A percentile compares a stretch with the other conserved stretches of the same genome.
Conservation (phyloP, 2,888 invertebrate genomes). For the Acanthococcus lagerstroemiae region DNA sequence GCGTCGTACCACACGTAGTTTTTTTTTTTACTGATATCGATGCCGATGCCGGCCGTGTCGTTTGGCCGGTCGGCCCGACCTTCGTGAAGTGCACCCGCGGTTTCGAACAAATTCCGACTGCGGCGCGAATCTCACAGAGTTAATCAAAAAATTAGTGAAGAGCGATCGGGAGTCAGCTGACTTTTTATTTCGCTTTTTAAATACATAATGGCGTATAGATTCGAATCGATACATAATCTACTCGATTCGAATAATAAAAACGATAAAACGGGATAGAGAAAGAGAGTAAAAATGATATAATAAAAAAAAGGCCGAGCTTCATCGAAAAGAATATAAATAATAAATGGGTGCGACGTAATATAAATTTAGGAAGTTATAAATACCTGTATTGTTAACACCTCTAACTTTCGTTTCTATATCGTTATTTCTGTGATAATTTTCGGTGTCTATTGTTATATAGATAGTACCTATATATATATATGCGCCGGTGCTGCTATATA, state of each 20-base stretch:
- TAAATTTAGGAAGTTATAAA: conserved; percentile 31
- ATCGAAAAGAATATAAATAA: conserved; percentile 18
- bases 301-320: not conserved
- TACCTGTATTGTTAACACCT: conserved; percentile 30
- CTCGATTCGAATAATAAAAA: not conserved
- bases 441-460: conserved; percentile 22
- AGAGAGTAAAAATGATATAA: not conserved
- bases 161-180: no score
- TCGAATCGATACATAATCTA: no score
- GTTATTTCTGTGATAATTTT: conserved; percentile 30
- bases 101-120: not conserved
- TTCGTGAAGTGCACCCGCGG: not conserved
- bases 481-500: no score
- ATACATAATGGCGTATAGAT: no score
- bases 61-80: no score
- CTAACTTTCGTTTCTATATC: conserved; percentile 28
- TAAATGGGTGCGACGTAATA: conserved; percentile 27
- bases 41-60: no score
- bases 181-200: no score
- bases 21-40: not conserved
- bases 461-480: conserved; percentile 2
- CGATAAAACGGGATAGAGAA: not conserved
- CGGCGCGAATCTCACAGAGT: not conserved
- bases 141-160: no score
- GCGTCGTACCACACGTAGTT: conserved; percentile 10